Evolutionary conservation across 2,888 invertebrate genomes (phyloP).

Genomic region (Muschampia plurimacula): DNA sequence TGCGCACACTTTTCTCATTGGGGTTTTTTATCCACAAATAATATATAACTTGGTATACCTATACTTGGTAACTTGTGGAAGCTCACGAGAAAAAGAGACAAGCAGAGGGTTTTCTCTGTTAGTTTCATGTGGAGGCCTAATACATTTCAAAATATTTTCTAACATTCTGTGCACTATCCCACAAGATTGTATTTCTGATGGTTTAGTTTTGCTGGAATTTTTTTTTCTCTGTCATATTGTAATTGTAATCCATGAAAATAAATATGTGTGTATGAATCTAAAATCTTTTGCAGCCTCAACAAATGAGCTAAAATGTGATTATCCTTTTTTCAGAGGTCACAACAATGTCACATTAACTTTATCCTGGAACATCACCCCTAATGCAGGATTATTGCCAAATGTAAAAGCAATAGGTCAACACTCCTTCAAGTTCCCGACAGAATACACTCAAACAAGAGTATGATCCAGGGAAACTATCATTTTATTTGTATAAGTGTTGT

Average conservation of each 20-base stretch:
- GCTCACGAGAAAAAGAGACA: no score
- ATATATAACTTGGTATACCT: not conserved
- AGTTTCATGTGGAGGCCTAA: no score
- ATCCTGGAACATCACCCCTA: conserved; percentile 99
- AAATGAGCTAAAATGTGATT: not conserved
- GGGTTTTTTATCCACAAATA: not conserved
- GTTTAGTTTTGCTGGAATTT: no score
- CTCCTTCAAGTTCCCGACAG: conserved; percentile 95
- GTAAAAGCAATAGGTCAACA: conserved; percentile 93
- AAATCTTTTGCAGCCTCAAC: not conserved
- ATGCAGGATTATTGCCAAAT: conserved; percentile 97
- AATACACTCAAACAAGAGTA: conserved; percentile 89
- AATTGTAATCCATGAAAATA: no score
- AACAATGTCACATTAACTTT: conserved; percentile 97
- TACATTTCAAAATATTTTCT: no score
- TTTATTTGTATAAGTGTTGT: conserved; percentile 48
- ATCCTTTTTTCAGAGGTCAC: conserved; percentile 90
- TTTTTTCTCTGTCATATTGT: no score
- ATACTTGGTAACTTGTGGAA: no score
- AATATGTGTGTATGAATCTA: no score
- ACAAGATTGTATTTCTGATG: no score
- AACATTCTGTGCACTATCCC: no score
- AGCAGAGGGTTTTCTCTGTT: no score
- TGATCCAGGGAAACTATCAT: conserved; percentile 61
- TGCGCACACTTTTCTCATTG: not conserved